Evolutionary conservation across 2,113 vertebrate species (phyloP), one percentile per base, ranked within the genome.

Genomic region (Podarcis muralis): DNA sequence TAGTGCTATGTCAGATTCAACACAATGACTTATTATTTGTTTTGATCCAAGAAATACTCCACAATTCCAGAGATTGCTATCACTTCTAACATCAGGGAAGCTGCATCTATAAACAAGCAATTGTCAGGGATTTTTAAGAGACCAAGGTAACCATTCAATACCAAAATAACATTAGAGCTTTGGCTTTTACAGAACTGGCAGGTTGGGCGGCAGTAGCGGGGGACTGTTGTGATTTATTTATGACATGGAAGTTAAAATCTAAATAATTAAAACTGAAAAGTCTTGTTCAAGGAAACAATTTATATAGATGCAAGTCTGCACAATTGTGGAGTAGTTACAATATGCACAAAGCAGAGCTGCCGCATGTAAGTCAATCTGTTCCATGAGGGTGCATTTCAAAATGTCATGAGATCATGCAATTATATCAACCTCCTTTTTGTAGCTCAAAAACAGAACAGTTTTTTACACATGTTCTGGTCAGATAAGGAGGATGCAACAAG

Each of bases 221-320:
- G 59, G 59, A 89, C 71, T 83, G 85, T 2, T 57, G 13, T 72
- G 53, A 89, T 23, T 84, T 85, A 81, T 80, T 80, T 78, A 90
- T 66, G 18, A 0, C 62, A 16, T 37, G 35, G 87, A 87, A 48
- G n/a, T 89, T 85, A 75, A 93, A 85, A 72, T 40, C 84, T 76
- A 83, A 89, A 87, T 82, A 65, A 91, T 74, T 85, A 37, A 90
- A 90, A 84, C 0, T 37, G 1, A 87, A 87, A 90, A 88, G 3
- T 0, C 40, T 57, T 85, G 6, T 59, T 91, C 85, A 89, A 0
- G 35, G 65, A 84, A 62, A 84, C 74, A 40, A 90, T 68, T 89
- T 86, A 22, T 62, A 81, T 3, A 91, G 82, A 57, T 75, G 2
- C 79, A 89, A 87, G 18, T 65, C 27, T 75, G 12, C 1, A 15